These are phyloP conservation scores for Bicyclus anynana DNA, from an alignment of 1,140 invertebrate species.

Conservation along the genomic window DNA sequence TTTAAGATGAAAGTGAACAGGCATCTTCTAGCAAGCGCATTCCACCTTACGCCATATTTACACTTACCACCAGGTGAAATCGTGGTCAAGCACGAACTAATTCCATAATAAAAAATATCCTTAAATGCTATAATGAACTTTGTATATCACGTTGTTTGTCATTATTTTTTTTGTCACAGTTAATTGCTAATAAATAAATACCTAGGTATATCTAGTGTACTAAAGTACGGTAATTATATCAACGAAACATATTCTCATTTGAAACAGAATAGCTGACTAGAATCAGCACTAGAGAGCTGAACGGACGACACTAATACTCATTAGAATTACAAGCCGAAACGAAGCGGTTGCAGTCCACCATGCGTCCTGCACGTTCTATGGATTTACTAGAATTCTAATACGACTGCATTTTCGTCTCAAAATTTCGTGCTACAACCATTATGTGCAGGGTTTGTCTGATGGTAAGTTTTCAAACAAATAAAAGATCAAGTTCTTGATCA, in stretches of 20 bases:
- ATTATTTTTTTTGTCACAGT: too few relatives aligned
- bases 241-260: constrained; percentile 22
- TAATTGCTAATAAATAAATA: constrained; percentile 1
- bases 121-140: too few relatives aligned
- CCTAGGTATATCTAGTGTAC: too few relatives aligned
- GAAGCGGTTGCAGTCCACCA: constrained; percentile 34
- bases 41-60: too few relatives aligned
- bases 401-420: constrained; percentile 18
- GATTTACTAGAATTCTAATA: constrained; percentile 21
- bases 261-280: constrained; percentile 18
- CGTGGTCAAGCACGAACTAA: too few relatives aligned
- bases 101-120: too few relatives aligned
- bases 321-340: constrained; percentile 74
- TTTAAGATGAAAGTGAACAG: too few relatives aligned
- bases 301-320: constrained; percentile 72
- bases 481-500: background rate
- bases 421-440: background rate
- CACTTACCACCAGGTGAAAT: too few relatives aligned
- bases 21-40: too few relatives aligned
- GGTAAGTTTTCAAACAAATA: background rate
- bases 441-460: background rate
- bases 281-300: constrained; percentile 30
- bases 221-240: background rate
- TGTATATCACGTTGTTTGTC: too few relatives aligned
- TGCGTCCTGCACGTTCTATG: constrained; percentile 21